phyloP scores from a whole-genome alignment of 2,113 vertebrate species.

The Cyrtonyx montezumae region DNA sequence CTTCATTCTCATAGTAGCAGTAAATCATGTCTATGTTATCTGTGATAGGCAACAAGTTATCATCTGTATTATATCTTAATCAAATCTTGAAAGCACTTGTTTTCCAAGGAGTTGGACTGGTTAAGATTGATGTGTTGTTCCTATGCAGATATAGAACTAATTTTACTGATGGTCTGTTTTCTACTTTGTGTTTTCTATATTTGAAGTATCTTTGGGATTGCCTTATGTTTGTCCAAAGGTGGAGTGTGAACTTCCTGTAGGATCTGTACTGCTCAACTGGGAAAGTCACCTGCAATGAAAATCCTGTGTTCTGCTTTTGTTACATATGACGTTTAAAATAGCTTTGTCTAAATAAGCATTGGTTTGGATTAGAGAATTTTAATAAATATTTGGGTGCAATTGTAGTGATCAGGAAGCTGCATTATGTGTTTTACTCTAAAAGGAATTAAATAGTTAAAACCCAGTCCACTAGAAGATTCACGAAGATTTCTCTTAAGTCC shows the following conservation, averaged over 20 bases:
- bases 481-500: background rate
- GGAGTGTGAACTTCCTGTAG: background rate
- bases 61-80: background rate
- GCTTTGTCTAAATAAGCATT: background rate
- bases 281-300: background rate
- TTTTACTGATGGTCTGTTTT: background rate
- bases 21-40: constrained; percentile 11
- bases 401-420: background rate
- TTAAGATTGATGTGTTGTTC: background rate
- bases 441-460: background rate
- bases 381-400: background rate
- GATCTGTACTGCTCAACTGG: background rate
- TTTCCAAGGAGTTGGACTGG: background rate
- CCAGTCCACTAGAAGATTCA: background rate
- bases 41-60: constrained; percentile 1
- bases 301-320: background rate
- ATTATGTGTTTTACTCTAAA: background rate
- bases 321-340: background rate
- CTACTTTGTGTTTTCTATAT: background rate
- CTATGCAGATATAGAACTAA: background rate
- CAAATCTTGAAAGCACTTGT: too few species aligned
- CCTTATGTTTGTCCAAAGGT: background rate
- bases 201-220: background rate
- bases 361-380: background rate
- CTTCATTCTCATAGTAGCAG: background rate